Conservation (phyloP, 1,140 invertebrate genomes). For the Ptiloglossa arizonensis region DNA sequence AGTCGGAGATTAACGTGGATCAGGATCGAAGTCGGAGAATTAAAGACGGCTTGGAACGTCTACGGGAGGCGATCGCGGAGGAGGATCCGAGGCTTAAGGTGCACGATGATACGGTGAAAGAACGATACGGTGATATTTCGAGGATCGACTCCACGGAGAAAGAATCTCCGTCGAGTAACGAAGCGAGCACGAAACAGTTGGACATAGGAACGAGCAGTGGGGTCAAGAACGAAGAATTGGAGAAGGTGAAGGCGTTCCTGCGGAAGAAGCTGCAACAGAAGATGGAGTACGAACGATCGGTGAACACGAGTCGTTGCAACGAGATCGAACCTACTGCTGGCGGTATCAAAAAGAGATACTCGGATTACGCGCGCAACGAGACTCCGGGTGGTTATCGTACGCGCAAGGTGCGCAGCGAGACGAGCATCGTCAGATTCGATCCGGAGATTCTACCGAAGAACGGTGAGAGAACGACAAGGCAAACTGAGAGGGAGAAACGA, state of each 20-base stretch:
- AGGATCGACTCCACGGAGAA: background rate
- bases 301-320: conserved; percentile 17
- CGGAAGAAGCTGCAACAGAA: conserved; percentile 66
- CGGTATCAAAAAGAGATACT: conserved; percentile 61
- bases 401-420: conserved; percentile 74
- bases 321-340: no score
- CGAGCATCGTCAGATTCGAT: conserved; percentile 61
- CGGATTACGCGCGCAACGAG: conserved; percentile 44
- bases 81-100: background rate
- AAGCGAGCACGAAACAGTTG: background rate
- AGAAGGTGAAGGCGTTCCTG: conserved; percentile 65
- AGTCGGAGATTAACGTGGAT: background rate
- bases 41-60: conserved; percentile 11
- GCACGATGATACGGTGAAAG: no score
- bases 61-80: background rate
- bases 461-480: conserved; percentile 2
- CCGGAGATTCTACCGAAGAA: conserved; percentile 46
- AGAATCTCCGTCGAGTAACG: background rate
- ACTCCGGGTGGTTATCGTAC: conserved; percentile 60
- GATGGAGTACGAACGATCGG: conserved; percentile 59
- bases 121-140: background rate
- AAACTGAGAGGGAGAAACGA: conserved; percentile 31
- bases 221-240: conserved; percentile 54
- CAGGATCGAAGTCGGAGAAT: background rate
- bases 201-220: background rate